Base-by-base conservation (phyloP, 2,797 vertebrate genomes). In the Lateolabrax maculatus region DNA sequence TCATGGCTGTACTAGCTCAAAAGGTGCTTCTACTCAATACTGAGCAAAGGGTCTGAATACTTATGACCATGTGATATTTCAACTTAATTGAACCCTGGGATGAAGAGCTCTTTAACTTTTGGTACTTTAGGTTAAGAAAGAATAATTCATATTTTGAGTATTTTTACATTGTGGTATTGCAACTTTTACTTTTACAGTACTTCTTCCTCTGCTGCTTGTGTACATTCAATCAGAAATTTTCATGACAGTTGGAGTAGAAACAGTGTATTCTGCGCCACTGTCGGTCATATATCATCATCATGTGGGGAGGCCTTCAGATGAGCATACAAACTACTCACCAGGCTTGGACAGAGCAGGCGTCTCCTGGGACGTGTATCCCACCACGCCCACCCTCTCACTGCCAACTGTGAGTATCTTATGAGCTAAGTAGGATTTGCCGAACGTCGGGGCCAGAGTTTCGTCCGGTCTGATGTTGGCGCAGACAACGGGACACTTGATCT, bases 281-380 rank as follows among this genome's bases (percentile, higher is more conserved):
- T 29, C 46, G 6, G 19, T 27, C 16, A 6, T 19, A 12, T 16
- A 2, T 29, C 10, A 61, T 41, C 18, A 29, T 21, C 46, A 19
- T 52, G 55, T 71, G 44, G 18, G 52, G 52, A 55, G 55, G 31
- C 10, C 69, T n/a, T 37, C 15, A 44, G 19, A 19, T 16, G 16
- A 60, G 12, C 18, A 4, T 4, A 5, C 6, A 34, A 21, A 48
- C 19, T 6, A 62, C 83, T 49, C 93, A 98, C 97, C 98, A 87
- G 97, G 94, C 16, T 91, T 75, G 64, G 98, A 98, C 82, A 99
- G 94, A 55, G 95, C 87, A 1, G 97, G 89, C 0, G 98, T 99
- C 84, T 99, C 97, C 86, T 58, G 92, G 0, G 97, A 96, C 6
- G 97, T 98, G 78, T 99, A 99, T 19, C 98, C 98, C 77, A 99